Percentiles rank a stretch among this genome's conserved stretches.
Evolutionary conservation across 1,140 invertebrate genomes (phyloP).

Genomic region (Zophobas atratus): DNA sequence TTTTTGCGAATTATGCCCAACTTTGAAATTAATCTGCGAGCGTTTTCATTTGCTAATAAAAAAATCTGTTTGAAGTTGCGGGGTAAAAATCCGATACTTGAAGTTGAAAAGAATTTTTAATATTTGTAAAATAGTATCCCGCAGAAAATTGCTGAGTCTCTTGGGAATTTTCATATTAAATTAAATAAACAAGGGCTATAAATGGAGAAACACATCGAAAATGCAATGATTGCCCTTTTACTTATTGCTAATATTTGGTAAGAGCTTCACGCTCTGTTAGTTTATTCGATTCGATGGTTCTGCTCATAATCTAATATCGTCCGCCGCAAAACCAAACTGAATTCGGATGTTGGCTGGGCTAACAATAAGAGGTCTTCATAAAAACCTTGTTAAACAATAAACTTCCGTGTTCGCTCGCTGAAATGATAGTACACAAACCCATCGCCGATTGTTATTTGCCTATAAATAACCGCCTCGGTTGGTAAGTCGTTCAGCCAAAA

Average conservation of each 20-base stretch:
- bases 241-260: conserved; percentile 43
- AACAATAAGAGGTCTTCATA: conserved; percentile 20
- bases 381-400: conserved; percentile 45
- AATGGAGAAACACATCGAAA: conserved; percentile 41
- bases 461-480: conserved; percentile 36
- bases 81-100: conserved; percentile 36
- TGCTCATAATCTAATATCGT: conserved; percentile 31
- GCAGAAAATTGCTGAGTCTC: conserved; percentile 4
- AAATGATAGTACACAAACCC: conserved; percentile 16
- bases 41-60: conserved; percentile 38
- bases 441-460: conserved; percentile 13
- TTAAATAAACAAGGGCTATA: conserved; percentile 25
- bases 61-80: conserved; percentile 37
- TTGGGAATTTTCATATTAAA: conserved; percentile 39
- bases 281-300: conserved; percentile 40
- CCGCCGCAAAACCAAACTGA: conserved; percentile 31
- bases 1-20: conserved; percentile 17
- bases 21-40: conserved; percentile 38
- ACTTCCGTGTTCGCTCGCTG: conserved; percentile 22
- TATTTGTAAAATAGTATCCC: conserved; percentile 40
- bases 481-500: conserved; percentile 17
- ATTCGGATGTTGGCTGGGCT: conserved; percentile 25
- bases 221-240: conserved; percentile 36
- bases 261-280: conserved; percentile 42
- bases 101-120: conserved; percentile 43